Conservation (phyloP, 1,140 invertebrate genomes). For the Drosophila kepulauana region DNA sequence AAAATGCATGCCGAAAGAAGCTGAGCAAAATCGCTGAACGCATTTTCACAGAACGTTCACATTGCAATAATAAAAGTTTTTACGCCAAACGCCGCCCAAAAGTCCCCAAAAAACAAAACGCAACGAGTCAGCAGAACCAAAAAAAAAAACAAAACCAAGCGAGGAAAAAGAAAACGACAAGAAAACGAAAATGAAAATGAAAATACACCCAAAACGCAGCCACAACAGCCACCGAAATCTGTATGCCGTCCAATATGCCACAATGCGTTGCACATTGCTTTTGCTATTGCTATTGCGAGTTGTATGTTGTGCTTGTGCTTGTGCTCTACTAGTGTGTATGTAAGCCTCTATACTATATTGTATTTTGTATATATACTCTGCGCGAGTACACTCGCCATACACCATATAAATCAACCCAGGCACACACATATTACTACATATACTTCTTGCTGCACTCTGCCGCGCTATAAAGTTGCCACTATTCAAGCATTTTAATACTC, state of each 20-base stretch:
- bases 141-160: neutral
- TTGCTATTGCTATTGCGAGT: constrained; percentile 15
- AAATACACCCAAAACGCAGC: constrained; percentile 57
- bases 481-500: constrained; percentile 25
- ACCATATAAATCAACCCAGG: constrained; percentile 70
- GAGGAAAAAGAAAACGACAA: constrained; percentile 25
- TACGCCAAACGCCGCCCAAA: constrained; percentile 43
- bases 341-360: constrained; percentile 34
- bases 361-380: constrained; percentile 24
- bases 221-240: constrained; percentile 71
- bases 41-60: constrained; percentile 64
- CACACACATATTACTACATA: constrained; percentile 57
- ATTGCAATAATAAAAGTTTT: constrained; percentile 80
- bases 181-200: constrained; percentile 63
- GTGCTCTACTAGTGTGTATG: constrained; percentile 19
- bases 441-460: constrained; percentile 34
- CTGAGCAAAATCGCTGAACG: constrained; percentile 68
- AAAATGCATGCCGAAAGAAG: constrained; percentile 41
- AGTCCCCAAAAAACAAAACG: constrained; percentile 6
- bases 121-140: neutral
- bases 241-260: constrained; percentile 58
- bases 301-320: constrained; percentile 23
- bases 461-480: constrained; percentile 60
- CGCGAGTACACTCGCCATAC: constrained; percentile 23
- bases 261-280: constrained; percentile 38